phyloP scores from a whole-genome alignment of 2,113 vertebrate species.

The Zapornia atra region DNA sequence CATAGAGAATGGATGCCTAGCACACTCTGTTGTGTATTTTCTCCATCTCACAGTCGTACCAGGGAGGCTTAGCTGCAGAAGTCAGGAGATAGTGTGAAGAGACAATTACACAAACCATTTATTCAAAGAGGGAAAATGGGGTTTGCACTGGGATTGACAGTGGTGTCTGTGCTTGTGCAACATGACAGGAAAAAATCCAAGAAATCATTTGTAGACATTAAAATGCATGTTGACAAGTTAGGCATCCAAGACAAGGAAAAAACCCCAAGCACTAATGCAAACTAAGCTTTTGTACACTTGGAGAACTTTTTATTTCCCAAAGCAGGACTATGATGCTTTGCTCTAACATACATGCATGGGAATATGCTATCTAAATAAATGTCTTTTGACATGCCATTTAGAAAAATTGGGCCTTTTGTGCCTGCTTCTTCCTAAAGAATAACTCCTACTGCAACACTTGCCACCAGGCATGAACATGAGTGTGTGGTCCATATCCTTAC shows the following conservation, averaged over 20 bases:
- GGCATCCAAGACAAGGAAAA: background rate
- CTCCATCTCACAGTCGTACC: background rate
- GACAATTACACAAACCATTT: constrained; percentile 50
- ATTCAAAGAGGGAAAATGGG: constrained; percentile 12
- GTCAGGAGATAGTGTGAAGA: constrained; percentile 1
- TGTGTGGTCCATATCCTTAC: accelerated
- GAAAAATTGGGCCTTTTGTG: background rate
- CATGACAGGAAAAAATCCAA: background rate
- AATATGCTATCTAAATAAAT: background rate
- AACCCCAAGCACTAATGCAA: background rate
- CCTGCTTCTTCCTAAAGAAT: background rate
- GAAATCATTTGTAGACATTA: constrained; percentile 1
- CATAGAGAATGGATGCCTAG: background rate
- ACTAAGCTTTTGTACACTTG: background rate
- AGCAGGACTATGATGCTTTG: background rate
- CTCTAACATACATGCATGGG: background rate
- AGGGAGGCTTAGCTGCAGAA: constrained; percentile 20
- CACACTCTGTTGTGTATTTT: background rate
- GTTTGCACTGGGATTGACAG: constrained; percentile 3
- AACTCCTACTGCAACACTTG: background rate
- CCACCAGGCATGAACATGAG: background rate
- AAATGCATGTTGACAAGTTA: background rate
- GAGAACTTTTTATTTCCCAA: background rate
- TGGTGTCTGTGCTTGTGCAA: background rate
- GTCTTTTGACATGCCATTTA: background rate